Evolutionary conservation across 2,888 invertebrate genomes (phyloP).

Genomic region (Norana najaformis): DNA sequence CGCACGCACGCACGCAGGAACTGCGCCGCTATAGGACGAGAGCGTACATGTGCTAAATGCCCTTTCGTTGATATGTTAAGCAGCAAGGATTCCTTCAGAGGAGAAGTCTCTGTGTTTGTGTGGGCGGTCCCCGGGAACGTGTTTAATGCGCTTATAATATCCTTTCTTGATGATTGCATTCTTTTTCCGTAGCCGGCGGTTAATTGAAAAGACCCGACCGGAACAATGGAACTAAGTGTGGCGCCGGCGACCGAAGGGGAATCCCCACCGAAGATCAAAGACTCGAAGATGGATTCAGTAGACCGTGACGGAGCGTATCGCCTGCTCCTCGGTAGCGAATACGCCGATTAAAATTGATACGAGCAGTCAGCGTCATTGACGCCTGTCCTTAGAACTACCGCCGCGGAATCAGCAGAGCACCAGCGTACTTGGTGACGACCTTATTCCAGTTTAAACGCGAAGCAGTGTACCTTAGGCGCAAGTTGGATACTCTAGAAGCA

Average conservation of each 20-base stretch:
- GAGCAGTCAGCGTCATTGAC: neutral
- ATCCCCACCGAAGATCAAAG: constrained; percentile 5
- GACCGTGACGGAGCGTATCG: constrained; percentile 5
- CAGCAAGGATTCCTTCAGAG: neutral
- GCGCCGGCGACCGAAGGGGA: neutral
- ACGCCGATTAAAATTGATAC: neutral
- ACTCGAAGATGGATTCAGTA: neutral
- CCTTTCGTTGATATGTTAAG: constrained; percentile 10
- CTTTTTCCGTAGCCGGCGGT: constrained; percentile 22
- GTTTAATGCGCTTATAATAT: constrained; percentile 14
- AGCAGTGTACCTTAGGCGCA: neutral
- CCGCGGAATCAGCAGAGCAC: neutral
- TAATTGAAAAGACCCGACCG: neutral
- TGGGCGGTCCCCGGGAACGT: neutral
- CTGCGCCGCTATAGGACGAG: neutral
- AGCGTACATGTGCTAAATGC: neutral
- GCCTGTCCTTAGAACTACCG: neutral
- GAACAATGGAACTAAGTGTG: neutral
- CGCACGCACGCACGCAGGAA: neutral
- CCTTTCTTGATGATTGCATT: neutral
- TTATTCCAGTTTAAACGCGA: too few species aligned
- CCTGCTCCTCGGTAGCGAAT: neutral
- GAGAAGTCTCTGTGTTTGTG: neutral
- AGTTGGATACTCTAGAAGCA: neutral
- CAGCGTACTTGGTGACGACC: too few species aligned